phyloP scores from a whole-genome alignment of 1,140 invertebrate genomes.

The Ganaspis sp. region DNA sequence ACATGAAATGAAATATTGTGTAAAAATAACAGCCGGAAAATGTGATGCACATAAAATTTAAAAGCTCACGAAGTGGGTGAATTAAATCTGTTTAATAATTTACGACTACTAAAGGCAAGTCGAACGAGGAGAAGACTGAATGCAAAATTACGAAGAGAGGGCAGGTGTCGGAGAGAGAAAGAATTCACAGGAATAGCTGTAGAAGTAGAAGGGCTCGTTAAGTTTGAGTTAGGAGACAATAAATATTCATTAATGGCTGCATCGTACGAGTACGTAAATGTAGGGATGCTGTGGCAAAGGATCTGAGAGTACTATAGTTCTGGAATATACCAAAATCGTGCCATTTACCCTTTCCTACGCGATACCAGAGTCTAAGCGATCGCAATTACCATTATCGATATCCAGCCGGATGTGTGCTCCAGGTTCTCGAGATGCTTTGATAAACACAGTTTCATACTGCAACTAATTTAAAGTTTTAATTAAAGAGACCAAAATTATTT shows the following conservation, averaged over 20 bases:
- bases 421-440: not conserved
- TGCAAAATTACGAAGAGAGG: conserved; percentile 20
- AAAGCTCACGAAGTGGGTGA: conserved; percentile 49
- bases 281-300: conserved; percentile 35
- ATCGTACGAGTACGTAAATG: conserved; percentile 41
- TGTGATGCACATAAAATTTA: not conserved
- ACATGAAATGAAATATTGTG: not conserved
- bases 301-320: not conserved
- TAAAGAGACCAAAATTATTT: not conserved
- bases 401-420: not conserved
- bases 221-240: conserved; percentile 68
- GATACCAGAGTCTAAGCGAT: conserved; percentile 30
- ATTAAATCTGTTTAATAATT: conserved; percentile 64
- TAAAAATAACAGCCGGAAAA: not conserved
- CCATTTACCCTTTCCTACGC: not conserved
- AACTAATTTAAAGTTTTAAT: conserved; percentile 11
- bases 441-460: not conserved
- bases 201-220: conserved; percentile 60
- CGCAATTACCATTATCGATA: conserved; percentile 56
- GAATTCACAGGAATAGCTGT: conserved; percentile 21
- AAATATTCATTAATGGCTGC: conserved; percentile 72
- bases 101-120: conserved; percentile 47
- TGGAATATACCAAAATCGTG: conserved; percentile 9
- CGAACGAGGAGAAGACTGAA: conserved; percentile 36
- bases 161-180: conserved; percentile 27